Conservation (phyloP, 2,113 vertebrate species). For the Burhinus oedicnemus region DNA sequence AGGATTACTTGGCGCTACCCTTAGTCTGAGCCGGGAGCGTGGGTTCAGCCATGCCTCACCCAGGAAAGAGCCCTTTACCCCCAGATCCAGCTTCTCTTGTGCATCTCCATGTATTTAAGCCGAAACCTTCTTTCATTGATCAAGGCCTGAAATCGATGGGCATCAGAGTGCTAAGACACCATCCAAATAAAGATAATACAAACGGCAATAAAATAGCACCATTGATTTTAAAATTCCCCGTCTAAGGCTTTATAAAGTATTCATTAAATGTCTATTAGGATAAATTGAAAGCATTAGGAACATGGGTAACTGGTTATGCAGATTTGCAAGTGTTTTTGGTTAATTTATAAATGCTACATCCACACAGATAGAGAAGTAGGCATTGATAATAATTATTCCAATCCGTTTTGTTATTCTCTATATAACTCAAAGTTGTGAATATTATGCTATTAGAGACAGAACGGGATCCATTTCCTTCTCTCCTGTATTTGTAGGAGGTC, state of each 20-base stretch:
- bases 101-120: background rate
- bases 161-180: conserved; percentile 46
- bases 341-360: conserved; percentile 56
- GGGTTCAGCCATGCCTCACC: background rate
- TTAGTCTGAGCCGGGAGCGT: rapidly evolving
- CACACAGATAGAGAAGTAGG: background rate
- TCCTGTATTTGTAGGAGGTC: background rate
- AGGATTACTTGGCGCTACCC: background rate
- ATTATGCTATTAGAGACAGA: background rate
- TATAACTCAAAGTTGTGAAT: background rate
- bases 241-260: conserved; percentile 76
- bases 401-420: background rate
- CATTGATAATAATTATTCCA: background rate
- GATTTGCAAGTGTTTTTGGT: conserved; percentile 66
- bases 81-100: background rate
- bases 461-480: background rate
- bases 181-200: conserved; percentile 67
- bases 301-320: conserved; percentile 61
- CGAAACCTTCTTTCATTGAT: conserved; percentile 46
- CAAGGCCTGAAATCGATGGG: conserved; percentile 54
- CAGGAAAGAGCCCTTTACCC: background rate
- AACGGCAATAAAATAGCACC: conserved; percentile 73
- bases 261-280: conserved; percentile 78
- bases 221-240: conserved; percentile 74
- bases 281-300: conserved; percentile 75